These are phyloP conservation scores for Gadus chalcogrammus DNA, from an alignment of 2,113 vertebrate genomes.

Conservation along the genomic window DNA sequence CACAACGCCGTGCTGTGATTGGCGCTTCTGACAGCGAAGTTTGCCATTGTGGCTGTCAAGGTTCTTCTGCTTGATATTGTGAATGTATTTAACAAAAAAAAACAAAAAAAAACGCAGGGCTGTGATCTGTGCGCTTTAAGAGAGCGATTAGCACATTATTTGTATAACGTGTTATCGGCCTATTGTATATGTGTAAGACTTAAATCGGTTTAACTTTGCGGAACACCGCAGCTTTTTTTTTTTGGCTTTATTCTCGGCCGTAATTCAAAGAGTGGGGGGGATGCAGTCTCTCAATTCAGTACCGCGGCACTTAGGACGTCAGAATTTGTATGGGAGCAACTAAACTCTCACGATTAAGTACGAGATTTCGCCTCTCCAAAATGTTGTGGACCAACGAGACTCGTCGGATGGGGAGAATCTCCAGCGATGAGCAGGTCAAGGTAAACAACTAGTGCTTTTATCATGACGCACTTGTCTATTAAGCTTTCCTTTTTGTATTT, in stretches of 20 bases:
- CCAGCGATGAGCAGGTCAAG: slow-evolving; percentile 48
- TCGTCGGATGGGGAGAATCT: slow-evolving; percentile 54
- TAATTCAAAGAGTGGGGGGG: too few species aligned
- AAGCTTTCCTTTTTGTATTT: background rate
- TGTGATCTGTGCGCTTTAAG: too few species aligned
- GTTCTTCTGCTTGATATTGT: too few species aligned
- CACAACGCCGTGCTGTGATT: slow-evolving; percentile 47
- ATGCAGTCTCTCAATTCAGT: background rate
- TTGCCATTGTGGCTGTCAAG: too few species aligned
- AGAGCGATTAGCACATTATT: too few species aligned
- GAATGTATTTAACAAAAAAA: too few species aligned
- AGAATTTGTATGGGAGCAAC: slow-evolving; percentile 28
- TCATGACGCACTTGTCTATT: background rate
- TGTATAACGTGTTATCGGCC: too few species aligned
- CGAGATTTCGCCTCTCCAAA: slow-evolving; percentile 58
- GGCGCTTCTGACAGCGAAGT: slow-evolving; percentile 29
- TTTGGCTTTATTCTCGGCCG: too few species aligned
- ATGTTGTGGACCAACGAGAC: slow-evolving; percentile 57
- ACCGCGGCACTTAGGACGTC: background rate
- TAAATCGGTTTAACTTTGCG: too few species aligned
- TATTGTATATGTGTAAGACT: too few species aligned
- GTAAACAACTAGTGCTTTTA: slow-evolving; percentile 49
- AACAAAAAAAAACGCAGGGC: too few species aligned
- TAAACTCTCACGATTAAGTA: slow-evolving; percentile 68
- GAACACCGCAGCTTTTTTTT: too few species aligned